Base-by-base conservation (phyloP, 2,888 invertebrate genomes). In the Amphipyra tragopoginis region DNA sequence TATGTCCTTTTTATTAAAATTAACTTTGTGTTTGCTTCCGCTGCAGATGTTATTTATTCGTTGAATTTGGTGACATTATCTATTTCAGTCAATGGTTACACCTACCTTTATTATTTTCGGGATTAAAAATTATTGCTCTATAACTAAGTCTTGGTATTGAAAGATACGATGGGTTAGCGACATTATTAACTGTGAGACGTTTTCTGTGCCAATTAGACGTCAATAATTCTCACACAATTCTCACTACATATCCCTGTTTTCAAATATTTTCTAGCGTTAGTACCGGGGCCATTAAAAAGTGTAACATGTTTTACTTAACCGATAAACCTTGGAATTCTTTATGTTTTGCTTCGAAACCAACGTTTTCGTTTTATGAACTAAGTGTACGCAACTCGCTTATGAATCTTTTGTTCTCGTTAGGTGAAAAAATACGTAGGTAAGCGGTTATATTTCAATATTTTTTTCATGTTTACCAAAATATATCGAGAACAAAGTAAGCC, bases 1-100 rank as follows among this genome's bases (percentile, higher is more conserved):
- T 81, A 79, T 83, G 76, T 84, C 84, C 82, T 86, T 80, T 75
- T 72, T 68, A 68, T 78, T 75, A 69, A 78, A 82, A 82, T 81
- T 83, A 80, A 77, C 60, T 73, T 62, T 62, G 57, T 42, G 43
- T 73, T 62, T 62, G 49, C 75, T 81, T 82, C 79, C 81, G 77
- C 68, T 76, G 76, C 47, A 55, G 40, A 64, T 56, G 48, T 75
- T 70, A 81, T 80, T 77, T 79, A 82, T 76, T 73, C 62, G 63
- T 65, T 66, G 62, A 72, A 65, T 74, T 75, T 68, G 70, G 65
- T 75, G 73, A 62, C 65, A 71, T 36, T 53, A 55, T 73, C 47
- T 79, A 80, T 84, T 77, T 81, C 49, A n/a, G 65, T 65, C 26
- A 56, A 9, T 44, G 50, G 55, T 63, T 51, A 67, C 61, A 40